phyloP scores from a whole-genome alignment of 2,888 invertebrate species.

The Neria commutata region DNA sequence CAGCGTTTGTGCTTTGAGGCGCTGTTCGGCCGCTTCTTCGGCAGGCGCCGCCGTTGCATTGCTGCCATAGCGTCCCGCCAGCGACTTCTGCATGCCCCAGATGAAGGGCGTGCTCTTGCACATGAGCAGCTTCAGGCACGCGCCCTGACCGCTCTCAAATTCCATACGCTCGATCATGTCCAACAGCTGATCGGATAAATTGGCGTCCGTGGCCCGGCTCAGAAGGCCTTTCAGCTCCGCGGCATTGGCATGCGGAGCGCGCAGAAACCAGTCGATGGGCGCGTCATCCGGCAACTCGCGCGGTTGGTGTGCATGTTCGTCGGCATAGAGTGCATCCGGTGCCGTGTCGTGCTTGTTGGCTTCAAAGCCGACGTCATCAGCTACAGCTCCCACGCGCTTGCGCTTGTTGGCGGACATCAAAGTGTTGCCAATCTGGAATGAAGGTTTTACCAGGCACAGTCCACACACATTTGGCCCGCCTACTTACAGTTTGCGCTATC shows the following conservation, averaged over 20 bases:
- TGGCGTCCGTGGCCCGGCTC: slow-evolving; percentile 67
- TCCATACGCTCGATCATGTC: slow-evolving; percentile 66
- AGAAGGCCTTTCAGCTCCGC: slow-evolving; percentile 63
- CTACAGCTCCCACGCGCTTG: not conserved
- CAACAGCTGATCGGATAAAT: slow-evolving; percentile 69
- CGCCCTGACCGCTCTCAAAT: slow-evolving; percentile 67
- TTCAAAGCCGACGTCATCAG: not conserved
- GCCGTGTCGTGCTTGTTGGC: slow-evolving; percentile 28
- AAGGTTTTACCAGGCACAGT: not conserved
- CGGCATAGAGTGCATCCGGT: slow-evolving; percentile 44
- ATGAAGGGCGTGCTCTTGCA: slow-evolving; percentile 82
- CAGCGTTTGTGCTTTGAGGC: slow-evolving; percentile 59
- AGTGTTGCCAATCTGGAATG: slow-evolving; percentile 49
- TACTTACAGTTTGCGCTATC: slow-evolving; percentile 80
- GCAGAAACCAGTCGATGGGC: slow-evolving; percentile 70
- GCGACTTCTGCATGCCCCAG: slow-evolving; percentile 75
- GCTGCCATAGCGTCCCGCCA: slow-evolving; percentile 52
- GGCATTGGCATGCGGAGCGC: slow-evolving; percentile 67
- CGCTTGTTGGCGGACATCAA: slow-evolving; percentile 40
- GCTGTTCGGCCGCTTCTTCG: slow-evolving; percentile 20
- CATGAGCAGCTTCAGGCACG: slow-evolving; percentile 74
- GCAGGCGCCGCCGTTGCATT: slow-evolving; percentile 36
- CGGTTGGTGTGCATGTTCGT: slow-evolving; percentile 43
- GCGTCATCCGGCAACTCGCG: slow-evolving; percentile 53
- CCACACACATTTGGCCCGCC: not conserved